Base-by-base conservation (phyloP, 2,888 invertebrate species). In the Ctena decussata region DNA sequence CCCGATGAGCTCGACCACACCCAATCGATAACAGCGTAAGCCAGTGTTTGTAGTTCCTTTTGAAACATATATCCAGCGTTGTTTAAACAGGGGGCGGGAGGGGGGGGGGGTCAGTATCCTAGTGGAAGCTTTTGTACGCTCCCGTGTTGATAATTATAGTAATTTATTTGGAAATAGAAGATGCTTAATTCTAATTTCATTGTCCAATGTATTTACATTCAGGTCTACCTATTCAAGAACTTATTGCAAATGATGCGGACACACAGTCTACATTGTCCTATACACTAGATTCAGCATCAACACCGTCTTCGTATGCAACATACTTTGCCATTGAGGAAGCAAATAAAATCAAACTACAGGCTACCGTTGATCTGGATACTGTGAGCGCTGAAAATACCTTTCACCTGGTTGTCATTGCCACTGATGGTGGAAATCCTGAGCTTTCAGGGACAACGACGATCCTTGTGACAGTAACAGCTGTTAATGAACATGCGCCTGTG, bases 191-290 rank as follows among this genome's bases (percentile, higher is more conserved):
- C n/a, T n/a, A n/a, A n/a, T n/a, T n/a, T n/a, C n/a, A n/a, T n/a
- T n/a, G n/a, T n/a, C n/a, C n/a, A n/a, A n/a, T n/a, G n/a, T n/a
- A n/a, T n/a, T n/a, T n/a, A n/a, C n/a, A n/a, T n/a, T n/a, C 41
- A 53, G 65, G 65, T 35, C 32, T 3, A 15, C 30, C 79, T 11
- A 73, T 93, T 15, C 21, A 91, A 15, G 85, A 70, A 0, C 49
- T 94, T 5, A 60, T 80, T 12, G 92, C 90, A 18, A 88, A 84
- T 3, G 94, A 94, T 60, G 92, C 93, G 57, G 84, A 83, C n/a
- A 76, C 46, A 2, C 39, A 86, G 12, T 1, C 35, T 1, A 83
- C 85, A 12, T 76, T 91, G 30, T 81, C 82, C 41, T 91, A 84
- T 80, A 30, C 77, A 15, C 69, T 91, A 39, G 80, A 73, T 24